Conservation (phyloP, 37 sponge, comb jelly and placozoan genomes). For the Oscarella lobularis region DNA sequence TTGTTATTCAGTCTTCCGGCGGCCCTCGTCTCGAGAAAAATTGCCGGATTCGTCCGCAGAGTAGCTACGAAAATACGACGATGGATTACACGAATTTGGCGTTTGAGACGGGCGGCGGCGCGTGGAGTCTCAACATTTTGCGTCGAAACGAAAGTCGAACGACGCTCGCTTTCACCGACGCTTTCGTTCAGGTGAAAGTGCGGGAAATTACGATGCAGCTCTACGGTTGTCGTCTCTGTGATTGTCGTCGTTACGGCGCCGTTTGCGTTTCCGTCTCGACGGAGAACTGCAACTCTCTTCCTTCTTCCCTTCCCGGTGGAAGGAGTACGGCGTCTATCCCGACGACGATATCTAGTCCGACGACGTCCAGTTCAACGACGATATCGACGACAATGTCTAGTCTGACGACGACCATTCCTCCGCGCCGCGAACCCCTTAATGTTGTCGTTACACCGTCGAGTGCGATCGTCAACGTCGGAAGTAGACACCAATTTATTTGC, state of each 20-base stretch:
- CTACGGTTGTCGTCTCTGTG: not conserved
- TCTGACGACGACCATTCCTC: not conserved
- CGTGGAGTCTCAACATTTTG: constrained; percentile 2
- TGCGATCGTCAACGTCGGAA: not conserved
- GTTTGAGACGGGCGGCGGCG: not conserved
- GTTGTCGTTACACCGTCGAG: not conserved
- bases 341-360: no score
- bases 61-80: not conserved
- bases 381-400: no score
- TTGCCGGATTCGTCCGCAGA: not conserved
- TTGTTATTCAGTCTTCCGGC: not conserved
- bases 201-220: not conserved
- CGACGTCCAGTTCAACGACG: no score
- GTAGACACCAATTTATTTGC: not conserved
- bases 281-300: not conserved
- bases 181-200: not conserved
- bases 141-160: not conserved
- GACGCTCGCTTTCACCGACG: not conserved
- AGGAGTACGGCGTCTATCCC: no score
- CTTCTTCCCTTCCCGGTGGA: no score
- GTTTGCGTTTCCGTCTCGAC: not conserved
- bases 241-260: not conserved
- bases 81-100: not conserved
- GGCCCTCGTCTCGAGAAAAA: not conserved
- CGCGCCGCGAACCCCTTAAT: not conserved